Conservation (phyloP, 2,797 vertebrate species). For the Buphagus erythrorhynchus region DNA sequence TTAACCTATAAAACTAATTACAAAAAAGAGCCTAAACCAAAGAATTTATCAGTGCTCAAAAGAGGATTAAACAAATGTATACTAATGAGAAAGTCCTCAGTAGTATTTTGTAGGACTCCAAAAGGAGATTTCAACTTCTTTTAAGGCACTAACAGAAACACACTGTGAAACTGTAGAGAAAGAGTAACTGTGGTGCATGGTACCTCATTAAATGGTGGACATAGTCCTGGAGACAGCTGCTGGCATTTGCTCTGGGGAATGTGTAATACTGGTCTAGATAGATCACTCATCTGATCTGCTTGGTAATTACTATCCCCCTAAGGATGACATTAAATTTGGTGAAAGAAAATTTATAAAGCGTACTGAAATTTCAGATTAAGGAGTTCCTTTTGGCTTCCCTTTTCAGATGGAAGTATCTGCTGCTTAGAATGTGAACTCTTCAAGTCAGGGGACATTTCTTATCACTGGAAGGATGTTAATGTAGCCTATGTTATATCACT, state of each 20-base stretch:
- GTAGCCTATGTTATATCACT: neutral
- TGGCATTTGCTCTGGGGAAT: neutral
- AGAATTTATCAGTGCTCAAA: constrained; percentile 27
- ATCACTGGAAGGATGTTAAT: neutral
- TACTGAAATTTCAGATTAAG: neutral
- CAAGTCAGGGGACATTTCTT: neutral
- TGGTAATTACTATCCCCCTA: neutral
- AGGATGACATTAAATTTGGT: neutral
- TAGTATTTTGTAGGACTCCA: constrained; percentile 2
- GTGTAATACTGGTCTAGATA: neutral
- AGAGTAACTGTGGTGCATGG: neutral
- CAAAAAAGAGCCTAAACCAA: constrained; percentile 22
- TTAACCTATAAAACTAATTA: constrained; percentile 56
- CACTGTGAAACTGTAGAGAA: neutral
- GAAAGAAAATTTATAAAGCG: neutral
- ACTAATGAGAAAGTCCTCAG: constrained; percentile 30
- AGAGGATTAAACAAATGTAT: constrained; percentile 25
- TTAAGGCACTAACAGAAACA: neutral
- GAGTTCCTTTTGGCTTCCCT: neutral
- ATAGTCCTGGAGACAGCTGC: neutral
- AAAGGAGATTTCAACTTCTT: neutral
- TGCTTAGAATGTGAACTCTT: neutral
- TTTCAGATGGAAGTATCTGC: neutral
- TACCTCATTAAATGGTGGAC: neutral
- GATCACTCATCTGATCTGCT: neutral